A percentile compares a stretch with the other conserved stretches of the same genome.
phyloP scores from a whole-genome alignment of 2,888 invertebrate genomes.

The Ophraella communa region DNA sequence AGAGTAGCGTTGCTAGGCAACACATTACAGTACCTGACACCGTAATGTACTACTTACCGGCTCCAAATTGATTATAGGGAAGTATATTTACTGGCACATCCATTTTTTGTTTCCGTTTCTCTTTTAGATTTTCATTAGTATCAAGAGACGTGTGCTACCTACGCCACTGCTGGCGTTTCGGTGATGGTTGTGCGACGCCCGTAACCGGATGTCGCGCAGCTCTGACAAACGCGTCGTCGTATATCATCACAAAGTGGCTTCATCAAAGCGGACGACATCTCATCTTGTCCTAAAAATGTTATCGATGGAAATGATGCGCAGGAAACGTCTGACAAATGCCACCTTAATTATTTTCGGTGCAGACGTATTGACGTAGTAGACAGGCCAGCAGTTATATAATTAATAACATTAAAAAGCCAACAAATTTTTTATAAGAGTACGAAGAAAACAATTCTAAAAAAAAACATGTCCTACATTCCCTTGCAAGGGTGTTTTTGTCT shows the following conservation, averaged over 20 bases:
- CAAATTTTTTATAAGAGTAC: too few relatives aligned
- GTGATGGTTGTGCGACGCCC: slow-evolving; percentile 18
- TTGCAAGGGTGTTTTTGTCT: too few relatives aligned
- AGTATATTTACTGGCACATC: too few relatives aligned
- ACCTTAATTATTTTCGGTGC: slow-evolving; percentile 60
- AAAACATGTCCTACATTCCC: too few relatives aligned
- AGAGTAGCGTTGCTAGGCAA: too few relatives aligned
- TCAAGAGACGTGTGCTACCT: too few relatives aligned
- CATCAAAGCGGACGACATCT: slow-evolving; percentile 57
- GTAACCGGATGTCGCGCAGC: slow-evolving; percentile 55
- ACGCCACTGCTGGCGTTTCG: slow-evolving; percentile 9
- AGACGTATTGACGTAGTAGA: slow-evolving; percentile 55
- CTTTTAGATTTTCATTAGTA: too few relatives aligned
- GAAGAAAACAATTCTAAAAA: too few relatives aligned
- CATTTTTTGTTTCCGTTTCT: too few relatives aligned
- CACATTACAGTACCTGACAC: too few relatives aligned
- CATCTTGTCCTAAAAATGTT: slow-evolving; percentile 58
- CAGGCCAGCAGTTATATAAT: slow-evolving; percentile 49
- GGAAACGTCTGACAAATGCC: slow-evolving; percentile 60
- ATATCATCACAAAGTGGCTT: slow-evolving; percentile 58
- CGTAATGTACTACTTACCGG: too few relatives aligned
- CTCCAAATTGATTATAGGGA: too few relatives aligned
- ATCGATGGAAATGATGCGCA: slow-evolving; percentile 56
- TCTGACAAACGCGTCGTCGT: slow-evolving; percentile 57
- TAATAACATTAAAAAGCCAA: slow-evolving; percentile 41